phyloP scores from a whole-genome alignment of 2,888 invertebrate species.

The Zaprionus bogoriensis region DNA sequence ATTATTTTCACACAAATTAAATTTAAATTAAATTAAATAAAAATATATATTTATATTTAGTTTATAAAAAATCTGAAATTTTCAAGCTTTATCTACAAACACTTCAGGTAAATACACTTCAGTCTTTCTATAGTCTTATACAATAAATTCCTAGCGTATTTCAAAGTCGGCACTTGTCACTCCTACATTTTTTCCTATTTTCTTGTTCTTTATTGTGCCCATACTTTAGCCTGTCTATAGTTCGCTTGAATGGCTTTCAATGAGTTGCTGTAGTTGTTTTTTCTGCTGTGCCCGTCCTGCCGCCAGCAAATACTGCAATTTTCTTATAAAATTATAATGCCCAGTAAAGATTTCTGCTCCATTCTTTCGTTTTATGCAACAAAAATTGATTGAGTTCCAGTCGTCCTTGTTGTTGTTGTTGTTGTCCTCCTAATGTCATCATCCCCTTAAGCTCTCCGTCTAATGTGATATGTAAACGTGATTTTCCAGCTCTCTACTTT shows the following conservation, averaged over 20 bases:
- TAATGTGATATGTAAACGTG: conserved; percentile 66
- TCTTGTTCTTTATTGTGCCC: conserved; percentile 8
- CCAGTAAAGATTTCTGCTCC: conserved; percentile 48
- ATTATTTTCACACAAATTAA: too few species aligned
- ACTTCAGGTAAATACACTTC: too few species aligned
- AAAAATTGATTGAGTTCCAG: conserved; percentile 62
- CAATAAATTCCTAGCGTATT: neutral
- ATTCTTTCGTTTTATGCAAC: conserved; percentile 45
- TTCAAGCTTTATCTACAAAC: too few species aligned
- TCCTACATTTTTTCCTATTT: conserved; percentile 13
- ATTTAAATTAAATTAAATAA: too few species aligned
- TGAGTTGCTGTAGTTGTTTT: conserved; percentile 27
- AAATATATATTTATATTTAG: too few species aligned
- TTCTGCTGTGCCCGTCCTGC: conserved; percentile 17
- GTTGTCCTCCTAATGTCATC: conserved; percentile 6
- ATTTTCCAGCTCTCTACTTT: conserved; percentile 57
- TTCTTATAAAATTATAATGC: conserved; percentile 76
- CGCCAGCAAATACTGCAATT: conserved; percentile 61
- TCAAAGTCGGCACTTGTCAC: neutral
- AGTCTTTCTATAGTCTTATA: neutral
- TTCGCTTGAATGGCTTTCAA: conserved; percentile 55
- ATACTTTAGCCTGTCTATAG: conserved; percentile 21
- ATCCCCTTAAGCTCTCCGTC: conserved; percentile 8
- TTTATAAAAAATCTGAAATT: too few species aligned
- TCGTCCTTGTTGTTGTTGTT: conserved; percentile 21